Base-by-base conservation (phyloP, 2,797 vertebrate species). In the Aulostomus chinensis region DNA sequence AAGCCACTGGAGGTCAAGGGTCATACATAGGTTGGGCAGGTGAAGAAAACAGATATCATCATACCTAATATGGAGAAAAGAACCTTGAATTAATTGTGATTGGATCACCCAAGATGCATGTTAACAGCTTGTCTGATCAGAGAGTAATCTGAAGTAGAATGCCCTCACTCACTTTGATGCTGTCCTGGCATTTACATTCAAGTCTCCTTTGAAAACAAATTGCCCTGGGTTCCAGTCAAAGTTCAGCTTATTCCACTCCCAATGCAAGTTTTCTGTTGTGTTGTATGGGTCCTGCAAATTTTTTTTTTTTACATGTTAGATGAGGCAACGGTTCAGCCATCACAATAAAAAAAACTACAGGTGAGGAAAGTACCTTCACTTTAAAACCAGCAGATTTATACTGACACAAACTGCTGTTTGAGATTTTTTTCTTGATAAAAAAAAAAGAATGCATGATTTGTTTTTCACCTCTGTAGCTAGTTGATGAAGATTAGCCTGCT, bases 221-320 rank as follows among this genome's bases (percentile, higher is more conserved):
- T 98, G 93, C 12, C 96, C 95, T 0, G 95, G 93, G 37, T 92
- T 96, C 97, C 97, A 99, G 74, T 94, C 91, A 84, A 94, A 99
- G 70, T 91, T 93, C 8, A 99, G 86, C 39, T 90, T 95, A 75
- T 32, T 96, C 97, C 97, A 99, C 61, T 99, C 97, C 97, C 97
- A 99, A 80, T 99, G 97, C 90, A 99, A 81, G 82, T 99, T 99
- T 86, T 99, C 97, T 0, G 95, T 99, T 3, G 97, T 99, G 85
- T 99, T 99, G 72, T 99, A 99, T 1, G 97, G 97, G 56, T 99
- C 97, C 97, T 99, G 79, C 9, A 47, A 28, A 11, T 22, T 12
- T 3, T 12, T 37, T 21, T 37, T 8, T 24, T 13, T 2, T 29
- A 28, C 31, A 14, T n/a, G n/a, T 40, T 12, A 35, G 15, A 37